Base-by-base conservation (phyloP, 2,888 invertebrate genomes). In the Drosophila quinaria region DNA sequence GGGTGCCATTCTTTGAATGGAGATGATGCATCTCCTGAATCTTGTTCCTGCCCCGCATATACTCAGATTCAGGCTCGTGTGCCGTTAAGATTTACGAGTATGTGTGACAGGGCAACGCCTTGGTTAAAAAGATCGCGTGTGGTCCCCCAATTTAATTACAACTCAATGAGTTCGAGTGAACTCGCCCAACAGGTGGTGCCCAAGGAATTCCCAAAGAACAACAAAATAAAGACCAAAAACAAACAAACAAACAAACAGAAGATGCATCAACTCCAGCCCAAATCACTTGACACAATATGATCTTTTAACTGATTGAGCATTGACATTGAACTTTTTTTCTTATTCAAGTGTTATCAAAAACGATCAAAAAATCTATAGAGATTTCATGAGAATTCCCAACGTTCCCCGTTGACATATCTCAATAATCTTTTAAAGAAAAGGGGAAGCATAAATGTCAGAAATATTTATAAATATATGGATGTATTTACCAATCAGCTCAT, bases 141-240 rank as follows among this genome's bases (percentile, higher is more conserved):
- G 84, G 84, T 86, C 84, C 60, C 60, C 25, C 63, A 62, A 61
- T 74, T 73, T 83, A 88, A 88, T 85, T 85, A 83, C 84, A 86
- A 73, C 87, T 85, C 88, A 88, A 85, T 88, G 88, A 85, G 82
- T 84, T 85, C 84, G 61, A 49, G 39, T 54, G 88, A 88, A 85
- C 84, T 79, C 56, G 70, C 84, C 67, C 88, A 80, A 86, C 84
- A 84, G 84, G 88, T 88, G 84, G 83, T 55, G 33, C 52, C 47
- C 35, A 22, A 35, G 56, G 51, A 54, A 73, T 68, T 64, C 56
- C 37, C 52, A 29, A 29, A 29, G 8, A 29, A 29, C 22, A 29
- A 29, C 29, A 42, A 11, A 54, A 25, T 41, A 22, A 51, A n/a
- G 29, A 19, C 9, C 29, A 42, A 54, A 44, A 9, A 35, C 37